Percentiles rank a stretch among this genome's conserved stretches.
These are phyloP conservation scores for Tetraneura akinire DNA, from an alignment of 1,140 invertebrate species.

Conservation along the genomic window DNA sequence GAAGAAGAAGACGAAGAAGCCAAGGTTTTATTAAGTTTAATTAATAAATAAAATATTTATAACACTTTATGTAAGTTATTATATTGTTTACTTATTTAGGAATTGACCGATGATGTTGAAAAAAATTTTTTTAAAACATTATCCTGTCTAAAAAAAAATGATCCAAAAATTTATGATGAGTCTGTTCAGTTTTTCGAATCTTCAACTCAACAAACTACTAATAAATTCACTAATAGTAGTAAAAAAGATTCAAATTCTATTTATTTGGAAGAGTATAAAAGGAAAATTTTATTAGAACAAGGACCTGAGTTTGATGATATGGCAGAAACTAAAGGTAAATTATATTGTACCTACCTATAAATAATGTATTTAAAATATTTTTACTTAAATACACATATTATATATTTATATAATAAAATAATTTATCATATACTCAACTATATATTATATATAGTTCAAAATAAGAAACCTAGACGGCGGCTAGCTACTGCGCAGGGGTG, in stretches of 20 bases:
- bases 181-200: conserved; percentile 72
- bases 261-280: conserved; percentile 78
- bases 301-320: conserved; percentile 65
- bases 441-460: too few species aligned
- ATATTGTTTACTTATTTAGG: conserved; percentile 53
- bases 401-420: too few species aligned
- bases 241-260: conserved; percentile 60
- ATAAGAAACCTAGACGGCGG: too few species aligned
- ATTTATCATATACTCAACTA: too few species aligned
- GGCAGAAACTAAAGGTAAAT: conserved; percentile 60
- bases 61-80: not conserved
- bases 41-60: conserved; percentile 25
- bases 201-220: conserved; percentile 55
- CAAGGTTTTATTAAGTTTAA: conserved; percentile 33
- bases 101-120: conserved; percentile 70
- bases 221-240: conserved; percentile 55
- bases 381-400: too few species aligned
- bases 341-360: too few species aligned
- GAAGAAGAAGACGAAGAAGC: conserved; percentile 53
- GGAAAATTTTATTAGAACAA: conserved; percentile 73
- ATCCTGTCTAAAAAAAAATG: conserved; percentile 80
- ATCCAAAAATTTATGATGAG: conserved; percentile 84
- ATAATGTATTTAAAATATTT: not conserved
- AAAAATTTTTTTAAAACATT: conserved; percentile 84
- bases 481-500: too few species aligned